These are phyloP conservation scores for Lamprologus ornatipinnis DNA, from an alignment of 2,113 vertebrate species.

Conservation along the genomic window DNA sequence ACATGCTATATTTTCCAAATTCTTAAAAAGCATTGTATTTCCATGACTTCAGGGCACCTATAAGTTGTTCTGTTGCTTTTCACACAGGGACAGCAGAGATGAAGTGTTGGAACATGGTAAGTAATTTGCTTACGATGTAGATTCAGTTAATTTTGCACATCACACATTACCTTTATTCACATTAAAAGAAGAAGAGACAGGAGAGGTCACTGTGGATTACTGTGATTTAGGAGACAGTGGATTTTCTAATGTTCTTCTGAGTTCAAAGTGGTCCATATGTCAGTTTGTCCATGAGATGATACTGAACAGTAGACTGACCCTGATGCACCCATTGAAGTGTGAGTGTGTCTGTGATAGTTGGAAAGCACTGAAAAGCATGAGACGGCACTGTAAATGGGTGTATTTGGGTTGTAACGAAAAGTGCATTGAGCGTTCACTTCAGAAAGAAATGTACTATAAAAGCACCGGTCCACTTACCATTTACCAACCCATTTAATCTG, in stretches of 20 bases:
- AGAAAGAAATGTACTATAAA: not conserved
- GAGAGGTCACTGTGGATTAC: not conserved
- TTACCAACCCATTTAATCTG: not conserved
- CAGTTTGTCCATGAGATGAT: not conserved
- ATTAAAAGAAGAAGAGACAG: not conserved
- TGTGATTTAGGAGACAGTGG: not conserved
- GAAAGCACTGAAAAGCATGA: not conserved
- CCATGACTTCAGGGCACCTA: not conserved
- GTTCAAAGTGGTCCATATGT: not conserved
- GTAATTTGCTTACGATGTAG: conserved; percentile 21
- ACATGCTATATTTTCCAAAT: not conserved
- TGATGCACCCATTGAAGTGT: not conserved
- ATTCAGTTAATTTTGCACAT: not conserved
- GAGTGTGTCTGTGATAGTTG: not conserved
- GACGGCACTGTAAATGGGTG: not conserved
- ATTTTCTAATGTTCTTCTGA: not conserved
- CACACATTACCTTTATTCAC: not conserved
- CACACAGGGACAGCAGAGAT: conserved; percentile 81
- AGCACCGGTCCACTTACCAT: not conserved
- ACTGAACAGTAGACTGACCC: not conserved
- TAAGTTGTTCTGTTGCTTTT: not conserved
- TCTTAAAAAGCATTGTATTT: not conserved
- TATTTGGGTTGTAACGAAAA: not conserved
- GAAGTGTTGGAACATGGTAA: conserved; percentile 92
- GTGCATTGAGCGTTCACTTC: not conserved